These are phyloP conservation scores for Paguma larvata DNA, from an alignment of 2,797 vertebrate species.

Conservation along the genomic window DNA sequence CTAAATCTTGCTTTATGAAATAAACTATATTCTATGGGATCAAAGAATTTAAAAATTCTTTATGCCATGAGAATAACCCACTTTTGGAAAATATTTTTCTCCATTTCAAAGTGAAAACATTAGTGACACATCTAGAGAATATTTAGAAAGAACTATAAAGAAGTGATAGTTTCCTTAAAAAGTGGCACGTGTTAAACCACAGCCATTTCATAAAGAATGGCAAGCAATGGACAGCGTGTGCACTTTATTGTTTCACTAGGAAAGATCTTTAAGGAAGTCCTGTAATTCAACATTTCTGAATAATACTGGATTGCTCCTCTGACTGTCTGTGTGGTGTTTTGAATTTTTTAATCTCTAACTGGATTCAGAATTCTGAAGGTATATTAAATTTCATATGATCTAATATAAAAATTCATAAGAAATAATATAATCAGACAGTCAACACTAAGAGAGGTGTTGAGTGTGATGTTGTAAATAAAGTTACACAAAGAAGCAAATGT, in stretches of 20 bases:
- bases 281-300: constrained; percentile 50
- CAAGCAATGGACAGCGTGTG: background rate
- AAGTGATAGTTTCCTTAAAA: background rate
- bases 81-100: constrained; percentile 27
- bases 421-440: background rate
- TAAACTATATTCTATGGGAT: background rate
- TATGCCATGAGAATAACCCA: background rate
- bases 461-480: background rate
- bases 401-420: constrained; percentile 43
- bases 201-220: background rate
- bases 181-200: background rate
- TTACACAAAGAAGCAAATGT: constrained; percentile 22
- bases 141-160: constrained; percentile 7
- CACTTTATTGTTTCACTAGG: background rate
- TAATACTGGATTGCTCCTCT: background rate
- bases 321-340: constrained; percentile 27
- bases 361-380: constrained; percentile 48
- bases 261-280: background rate
- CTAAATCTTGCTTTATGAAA: constrained; percentile 28
- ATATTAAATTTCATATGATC: constrained; percentile 24
- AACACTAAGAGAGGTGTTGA: background rate
- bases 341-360: background rate
- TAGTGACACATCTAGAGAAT: constrained; percentile 29
- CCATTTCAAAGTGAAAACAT: constrained; percentile 43
- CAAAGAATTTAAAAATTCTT: background rate